phyloP scores from a whole-genome alignment of 2,888 invertebrate species.

The Hofmannophila pseudospretella region DNA sequence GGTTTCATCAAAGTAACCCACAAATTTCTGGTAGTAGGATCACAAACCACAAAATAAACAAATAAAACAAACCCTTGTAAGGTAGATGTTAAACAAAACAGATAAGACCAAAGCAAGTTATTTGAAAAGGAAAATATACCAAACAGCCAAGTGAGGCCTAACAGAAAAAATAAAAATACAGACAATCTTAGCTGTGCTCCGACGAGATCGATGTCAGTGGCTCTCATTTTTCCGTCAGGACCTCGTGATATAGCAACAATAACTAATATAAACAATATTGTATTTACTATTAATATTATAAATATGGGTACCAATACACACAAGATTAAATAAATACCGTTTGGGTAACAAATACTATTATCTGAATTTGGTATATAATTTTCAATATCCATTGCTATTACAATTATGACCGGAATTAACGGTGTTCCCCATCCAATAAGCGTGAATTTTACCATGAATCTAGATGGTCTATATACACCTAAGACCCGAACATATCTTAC shows the following conservation, averaged over 20 bases:
- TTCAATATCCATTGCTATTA: slow-evolving; percentile 59
- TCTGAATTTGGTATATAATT: slow-evolving; percentile 57
- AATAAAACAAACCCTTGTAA: slow-evolving; percentile 80
- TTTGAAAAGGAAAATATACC: slow-evolving; percentile 74
- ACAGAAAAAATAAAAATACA: slow-evolving; percentile 77
- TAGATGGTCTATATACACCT: slow-evolving; percentile 73
- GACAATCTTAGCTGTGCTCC: slow-evolving; percentile 75
- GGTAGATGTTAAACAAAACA: slow-evolving; percentile 80
- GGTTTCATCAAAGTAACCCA: slow-evolving; percentile 68
- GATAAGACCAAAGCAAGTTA: slow-evolving; percentile 75
- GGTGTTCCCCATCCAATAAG: slow-evolving; percentile 82
- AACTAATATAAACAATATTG: slow-evolving; percentile 73
- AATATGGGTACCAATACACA: slow-evolving; percentile 74
- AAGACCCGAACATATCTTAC: slow-evolving; percentile 82
- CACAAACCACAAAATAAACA: slow-evolving; percentile 78
- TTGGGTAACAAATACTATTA: slow-evolving; percentile 72
- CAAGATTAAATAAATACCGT: slow-evolving; percentile 62
- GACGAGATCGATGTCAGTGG: slow-evolving; percentile 51
- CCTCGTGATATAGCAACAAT: slow-evolving; percentile 71
- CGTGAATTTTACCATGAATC: slow-evolving; percentile 80
- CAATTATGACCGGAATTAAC: slow-evolving; percentile 66
- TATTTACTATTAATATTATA: slow-evolving; percentile 70
- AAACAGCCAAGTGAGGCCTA: slow-evolving; percentile 80
- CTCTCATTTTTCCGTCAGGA: slow-evolving; percentile 68
- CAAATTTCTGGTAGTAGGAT: slow-evolving; percentile 70